phyloP scores from a whole-genome alignment of 2,797 vertebrate genomes.

The Coccyzus lansbergi region DNA sequence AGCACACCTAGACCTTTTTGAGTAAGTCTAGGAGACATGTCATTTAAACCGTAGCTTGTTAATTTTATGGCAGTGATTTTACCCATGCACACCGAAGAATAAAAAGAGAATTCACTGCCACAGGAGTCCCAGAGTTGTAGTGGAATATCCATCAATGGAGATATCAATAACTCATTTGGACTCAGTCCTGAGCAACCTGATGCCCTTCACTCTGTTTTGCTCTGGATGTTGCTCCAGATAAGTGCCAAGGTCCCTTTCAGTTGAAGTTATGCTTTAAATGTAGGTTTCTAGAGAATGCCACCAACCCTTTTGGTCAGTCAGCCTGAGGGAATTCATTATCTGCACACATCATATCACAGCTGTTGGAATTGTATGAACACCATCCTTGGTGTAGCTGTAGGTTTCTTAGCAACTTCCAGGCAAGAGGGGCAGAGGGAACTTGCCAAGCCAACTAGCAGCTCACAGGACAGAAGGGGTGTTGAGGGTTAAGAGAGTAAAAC shows the following conservation, averaged over 20 bases:
- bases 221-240: background rate
- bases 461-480: fast-evolving
- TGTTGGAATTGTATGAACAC: fast-evolving
- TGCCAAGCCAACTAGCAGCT: background rate
- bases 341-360: fast-evolving
- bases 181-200: background rate
- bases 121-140: background rate
- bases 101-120: background rate
- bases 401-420: background rate
- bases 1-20: background rate
- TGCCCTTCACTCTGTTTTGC: background rate
- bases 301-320: background rate
- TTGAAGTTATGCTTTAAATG: background rate
- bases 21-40: background rate
- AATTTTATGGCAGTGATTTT: background rate
- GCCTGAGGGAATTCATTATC: background rate
- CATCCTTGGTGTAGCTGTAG: background rate
- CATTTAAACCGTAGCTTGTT: background rate
- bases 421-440: background rate
- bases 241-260: background rate
- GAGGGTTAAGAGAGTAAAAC: background rate
- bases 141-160: background rate
- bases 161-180: background rate
- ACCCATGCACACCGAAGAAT: background rate
- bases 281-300: background rate